Conservation (phyloP, 1,140 invertebrate genomes). For the Sinonovacula constricta region DNA sequence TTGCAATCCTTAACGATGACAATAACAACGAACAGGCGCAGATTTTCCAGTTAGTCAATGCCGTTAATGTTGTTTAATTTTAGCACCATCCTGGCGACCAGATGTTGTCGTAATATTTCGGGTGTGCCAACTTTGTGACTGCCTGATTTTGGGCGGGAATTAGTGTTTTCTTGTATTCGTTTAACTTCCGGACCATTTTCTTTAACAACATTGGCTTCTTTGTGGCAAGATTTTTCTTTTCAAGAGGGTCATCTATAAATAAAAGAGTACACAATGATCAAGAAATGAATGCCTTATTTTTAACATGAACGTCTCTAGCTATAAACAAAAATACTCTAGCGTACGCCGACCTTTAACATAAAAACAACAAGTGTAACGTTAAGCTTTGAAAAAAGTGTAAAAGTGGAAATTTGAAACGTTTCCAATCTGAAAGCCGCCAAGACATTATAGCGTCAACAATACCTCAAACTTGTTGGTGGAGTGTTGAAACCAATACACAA, state of each 20-base stretch:
- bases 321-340: neutral
- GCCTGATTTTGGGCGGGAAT: constrained; percentile 36
- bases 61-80: too few species aligned
- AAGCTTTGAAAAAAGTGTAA: neutral
- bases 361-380: neutral
- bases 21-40: too few species aligned
- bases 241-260: constrained; percentile 35
- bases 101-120: constrained; percentile 31
- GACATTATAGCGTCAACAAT: too few species aligned
- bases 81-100: constrained; percentile 50
- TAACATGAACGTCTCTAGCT: neutral
- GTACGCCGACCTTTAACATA: neutral
- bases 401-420: neutral
- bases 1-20: too few species aligned
- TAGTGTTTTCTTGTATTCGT: constrained; percentile 30
- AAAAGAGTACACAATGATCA: neutral
- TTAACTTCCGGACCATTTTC: constrained; percentile 32
- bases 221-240: constrained; percentile 24
- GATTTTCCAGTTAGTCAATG: too few species aligned
- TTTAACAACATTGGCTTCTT: constrained; percentile 37
- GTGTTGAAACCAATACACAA: too few species aligned
- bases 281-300: neutral
- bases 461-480: too few species aligned
- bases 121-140: constrained; percentile 13
- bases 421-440: neutral